Conservation (phyloP, 2,113 vertebrate species). For the Scolopax mira region DNA sequence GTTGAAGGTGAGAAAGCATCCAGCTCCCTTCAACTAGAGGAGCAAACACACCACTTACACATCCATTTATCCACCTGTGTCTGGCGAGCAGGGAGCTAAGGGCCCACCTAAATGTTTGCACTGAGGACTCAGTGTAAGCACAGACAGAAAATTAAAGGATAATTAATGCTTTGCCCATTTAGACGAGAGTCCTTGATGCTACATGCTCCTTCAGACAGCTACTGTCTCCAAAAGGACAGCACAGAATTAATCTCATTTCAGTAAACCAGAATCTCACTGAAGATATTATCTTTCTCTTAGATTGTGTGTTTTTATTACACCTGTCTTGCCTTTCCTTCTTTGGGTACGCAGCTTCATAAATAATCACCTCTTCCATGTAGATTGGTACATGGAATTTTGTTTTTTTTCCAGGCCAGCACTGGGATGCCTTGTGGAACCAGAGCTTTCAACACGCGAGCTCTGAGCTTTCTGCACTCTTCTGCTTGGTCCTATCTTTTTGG, state of each 20-base stretch:
- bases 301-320: neutral
- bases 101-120: neutral
- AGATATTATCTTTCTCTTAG: neutral
- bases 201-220: neutral
- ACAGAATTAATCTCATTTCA: neutral
- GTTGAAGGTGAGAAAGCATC: neutral
- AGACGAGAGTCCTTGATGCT: neutral
- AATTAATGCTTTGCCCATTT: neutral
- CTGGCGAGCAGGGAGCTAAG: neutral
- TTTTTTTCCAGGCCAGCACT: constrained; percentile 72
- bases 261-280: neutral
- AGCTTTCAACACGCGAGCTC: constrained; percentile 77
- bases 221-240: neutral
- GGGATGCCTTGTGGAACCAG: constrained; percentile 73
- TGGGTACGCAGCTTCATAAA: neutral
- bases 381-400: neutral
- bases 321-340: neutral
- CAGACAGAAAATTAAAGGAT: neutral
- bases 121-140: neutral
- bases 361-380: neutral
- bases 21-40: neutral
- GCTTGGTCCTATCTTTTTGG: neutral
- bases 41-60: neutral
- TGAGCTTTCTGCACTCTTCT: constrained; percentile 77
- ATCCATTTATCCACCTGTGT: neutral